Percentiles rank a stretch among this genome's conserved stretches.
Evolutionary conservation across 2,797 vertebrate species (phyloP).

Genomic region (Petrocephalus schoutedeni): DNA sequence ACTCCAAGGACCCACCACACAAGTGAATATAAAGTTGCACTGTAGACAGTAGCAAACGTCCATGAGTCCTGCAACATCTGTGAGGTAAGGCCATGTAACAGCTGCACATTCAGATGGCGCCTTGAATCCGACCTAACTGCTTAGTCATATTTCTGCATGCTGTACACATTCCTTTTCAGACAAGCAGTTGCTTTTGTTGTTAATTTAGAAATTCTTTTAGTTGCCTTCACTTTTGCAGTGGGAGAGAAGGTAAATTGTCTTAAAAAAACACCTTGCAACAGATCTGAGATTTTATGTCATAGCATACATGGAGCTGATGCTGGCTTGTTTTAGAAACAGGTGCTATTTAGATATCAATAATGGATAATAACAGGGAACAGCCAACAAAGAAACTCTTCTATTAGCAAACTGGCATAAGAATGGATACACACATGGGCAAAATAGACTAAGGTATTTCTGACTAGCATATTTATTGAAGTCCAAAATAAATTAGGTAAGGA

Average conservation of each 20-base stretch:
- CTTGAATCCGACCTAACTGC: neutral
- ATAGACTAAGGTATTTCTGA: neutral
- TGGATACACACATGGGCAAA: neutral
- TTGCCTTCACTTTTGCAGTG: neutral
- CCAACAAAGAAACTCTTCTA: neutral
- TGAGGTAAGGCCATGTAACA: constrained; percentile 6
- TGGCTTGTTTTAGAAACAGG: neutral
- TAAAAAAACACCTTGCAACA: neutral
- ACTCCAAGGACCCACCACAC: neutral
- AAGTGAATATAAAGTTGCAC: neutral
- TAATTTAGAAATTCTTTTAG: neutral
- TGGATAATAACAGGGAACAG: neutral
- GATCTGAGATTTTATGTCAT: neutral
- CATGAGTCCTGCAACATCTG: neutral
- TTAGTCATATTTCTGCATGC: neutral
- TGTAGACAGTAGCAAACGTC: neutral
- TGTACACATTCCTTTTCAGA: neutral
- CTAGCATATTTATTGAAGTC: neutral
- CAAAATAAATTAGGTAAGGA: neutral
- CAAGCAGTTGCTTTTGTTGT: neutral
- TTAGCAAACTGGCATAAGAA: neutral
- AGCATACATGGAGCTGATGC: neutral
- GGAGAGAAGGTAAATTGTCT: neutral
- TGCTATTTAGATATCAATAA: neutral
- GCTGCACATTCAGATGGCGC: neutral